A percentile compares a stretch with the other conserved stretches of the same genome.
phyloP scores from a whole-genome alignment of 2,797 vertebrate genomes.

The Adelosebastes latens region DNA sequence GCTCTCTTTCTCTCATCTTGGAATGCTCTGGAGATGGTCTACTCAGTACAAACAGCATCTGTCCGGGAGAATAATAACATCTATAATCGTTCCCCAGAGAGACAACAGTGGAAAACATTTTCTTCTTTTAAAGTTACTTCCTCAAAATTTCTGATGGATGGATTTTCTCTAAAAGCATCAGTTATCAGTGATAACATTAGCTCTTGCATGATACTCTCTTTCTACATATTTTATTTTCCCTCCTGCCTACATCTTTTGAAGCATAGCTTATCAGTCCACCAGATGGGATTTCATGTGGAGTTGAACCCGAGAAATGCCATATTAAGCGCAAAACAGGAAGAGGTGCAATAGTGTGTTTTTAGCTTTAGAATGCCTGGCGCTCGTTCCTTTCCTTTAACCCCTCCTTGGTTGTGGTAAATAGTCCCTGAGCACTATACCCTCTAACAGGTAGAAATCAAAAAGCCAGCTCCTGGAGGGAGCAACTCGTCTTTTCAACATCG shows the following conservation, averaged over 20 bases:
- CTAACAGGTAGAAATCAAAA: constrained; percentile 47
- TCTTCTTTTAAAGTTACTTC: constrained; percentile 10
- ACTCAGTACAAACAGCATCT: constrained; percentile 74
- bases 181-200: background rate
- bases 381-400: background rate
- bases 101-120: constrained; percentile 30
- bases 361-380: background rate
- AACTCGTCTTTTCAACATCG: background rate
- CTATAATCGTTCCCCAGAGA: constrained; percentile 68
- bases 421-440: constrained; percentile 11
- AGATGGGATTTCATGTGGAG: constrained; percentile 13
- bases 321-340: background rate
- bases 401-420: background rate
- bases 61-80: constrained; percentile 70
- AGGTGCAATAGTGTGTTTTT: background rate
- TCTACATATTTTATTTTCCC: background rate
- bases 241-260: constrained; percentile 18
- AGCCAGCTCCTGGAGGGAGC: constrained; percentile 22
- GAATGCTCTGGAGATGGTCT: constrained; percentile 69
- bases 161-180: background rate
- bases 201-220: background rate
- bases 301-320: background rate
- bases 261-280: background rate
- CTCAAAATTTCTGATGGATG: constrained; percentile 14
- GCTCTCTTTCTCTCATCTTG: constrained; percentile 30